A percentile compares a stretch with the other conserved stretches of the same genome.
Conservation (phyloP, 1,140 invertebrate genomes). For the Sarcophaga peregrina region DNA sequence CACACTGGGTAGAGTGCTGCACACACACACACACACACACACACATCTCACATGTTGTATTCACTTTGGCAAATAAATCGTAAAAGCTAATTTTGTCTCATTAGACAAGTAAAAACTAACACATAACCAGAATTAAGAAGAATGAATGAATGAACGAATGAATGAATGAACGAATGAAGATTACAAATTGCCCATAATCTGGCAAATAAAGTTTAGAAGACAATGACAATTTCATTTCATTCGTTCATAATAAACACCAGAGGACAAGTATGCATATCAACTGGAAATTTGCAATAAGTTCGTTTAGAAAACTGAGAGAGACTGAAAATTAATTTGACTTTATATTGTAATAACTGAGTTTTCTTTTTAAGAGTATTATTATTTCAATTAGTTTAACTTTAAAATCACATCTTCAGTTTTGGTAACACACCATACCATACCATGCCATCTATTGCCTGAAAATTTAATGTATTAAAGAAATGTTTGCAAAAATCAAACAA, state of each 20-base stretch:
- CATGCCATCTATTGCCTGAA: too few relatives aligned
- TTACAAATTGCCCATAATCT: conserved; percentile 31
- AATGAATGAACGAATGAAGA: not conserved
- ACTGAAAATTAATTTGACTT: not conserved
- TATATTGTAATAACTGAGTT: not conserved
- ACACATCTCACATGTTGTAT: too few relatives aligned
- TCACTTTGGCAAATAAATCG: not conserved
- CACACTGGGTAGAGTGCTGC: too few relatives aligned
- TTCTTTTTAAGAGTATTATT: not conserved
- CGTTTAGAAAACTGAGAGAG: not conserved
- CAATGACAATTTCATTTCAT: not conserved
- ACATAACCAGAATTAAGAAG: not conserved
- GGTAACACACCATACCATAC: too few relatives aligned
- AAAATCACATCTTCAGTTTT: not conserved
- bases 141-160: too few relatives aligned
- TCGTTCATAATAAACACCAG: not conserved
- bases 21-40: too few relatives aligned
- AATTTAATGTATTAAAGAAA: too few relatives aligned
- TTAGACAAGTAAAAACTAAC: conserved; percentile 30
- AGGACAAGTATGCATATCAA: not conserved
- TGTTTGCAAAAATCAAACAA: too few relatives aligned
- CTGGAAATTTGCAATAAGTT: not conserved
- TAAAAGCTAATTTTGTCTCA: conserved; percentile 36
- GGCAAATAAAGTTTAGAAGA: not conserved
- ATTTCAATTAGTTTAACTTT: not conserved